Conservation (phyloP, 2,797 vertebrate species). For the Buphagus erythrorhynchus region DNA sequence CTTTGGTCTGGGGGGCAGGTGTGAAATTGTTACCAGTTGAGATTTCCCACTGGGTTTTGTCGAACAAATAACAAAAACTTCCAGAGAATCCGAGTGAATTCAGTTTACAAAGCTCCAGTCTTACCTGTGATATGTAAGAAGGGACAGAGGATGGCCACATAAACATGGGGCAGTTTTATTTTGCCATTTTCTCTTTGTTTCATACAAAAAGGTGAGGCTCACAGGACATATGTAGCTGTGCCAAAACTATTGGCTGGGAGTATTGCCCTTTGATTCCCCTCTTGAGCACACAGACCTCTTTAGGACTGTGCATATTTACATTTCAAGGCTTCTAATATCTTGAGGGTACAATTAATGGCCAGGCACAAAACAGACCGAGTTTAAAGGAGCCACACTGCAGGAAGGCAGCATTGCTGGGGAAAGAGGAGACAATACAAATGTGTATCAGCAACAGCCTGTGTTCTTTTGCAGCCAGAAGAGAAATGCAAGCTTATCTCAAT, state of each 20-base stretch:
- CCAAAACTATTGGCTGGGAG: not conserved
- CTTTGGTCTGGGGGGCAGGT: not conserved
- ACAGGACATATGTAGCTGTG: accelerated
- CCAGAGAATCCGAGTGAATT: not conserved
- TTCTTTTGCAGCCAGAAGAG: not conserved
- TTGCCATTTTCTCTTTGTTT: not conserved
- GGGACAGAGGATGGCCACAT: not conserved
- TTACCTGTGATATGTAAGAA: not conserved
- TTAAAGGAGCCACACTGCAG: not conserved
- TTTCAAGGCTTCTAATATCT: not conserved
- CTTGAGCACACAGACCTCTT: not conserved
- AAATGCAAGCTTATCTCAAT: not conserved
- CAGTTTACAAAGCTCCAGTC: not conserved
- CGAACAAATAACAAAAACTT: not conserved
- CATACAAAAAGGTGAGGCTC: not conserved
- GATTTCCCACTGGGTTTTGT: not conserved
- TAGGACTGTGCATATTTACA: not conserved
- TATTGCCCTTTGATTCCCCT: not conserved
- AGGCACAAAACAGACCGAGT: not conserved
- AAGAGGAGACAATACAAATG: not conserved
- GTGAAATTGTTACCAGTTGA: not conserved
- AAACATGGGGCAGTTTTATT: not conserved
- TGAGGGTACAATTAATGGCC: not conserved
- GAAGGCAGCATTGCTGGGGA: not conserved
- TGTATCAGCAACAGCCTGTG: not conserved